Evolutionary conservation across 2,888 invertebrate genomes (phyloP).

Genomic region (Hirtodrosophila duncani): DNA sequence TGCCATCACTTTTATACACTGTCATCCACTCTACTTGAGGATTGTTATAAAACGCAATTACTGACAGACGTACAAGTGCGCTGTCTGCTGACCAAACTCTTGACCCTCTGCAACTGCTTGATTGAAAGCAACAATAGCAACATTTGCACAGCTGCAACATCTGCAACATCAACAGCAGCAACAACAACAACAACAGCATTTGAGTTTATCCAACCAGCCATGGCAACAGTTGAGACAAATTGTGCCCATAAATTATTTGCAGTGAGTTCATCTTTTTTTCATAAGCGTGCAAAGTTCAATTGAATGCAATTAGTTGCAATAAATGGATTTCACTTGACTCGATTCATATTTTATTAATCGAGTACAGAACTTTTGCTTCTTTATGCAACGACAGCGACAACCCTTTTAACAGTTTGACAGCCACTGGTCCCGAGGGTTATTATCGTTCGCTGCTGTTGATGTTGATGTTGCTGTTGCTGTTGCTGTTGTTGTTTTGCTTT

Average conservation of each 20-base stretch:
- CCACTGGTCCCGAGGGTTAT: not conserved
- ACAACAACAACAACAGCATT: constrained; percentile 1
- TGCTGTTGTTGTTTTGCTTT: constrained; percentile 8
- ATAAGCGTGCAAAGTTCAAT: constrained; percentile 35
- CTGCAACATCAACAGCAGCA: constrained; percentile 14
- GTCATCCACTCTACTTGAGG: no score
- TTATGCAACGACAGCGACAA: constrained; percentile 38
- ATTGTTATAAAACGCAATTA: no score
- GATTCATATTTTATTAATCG: constrained; percentile 39
- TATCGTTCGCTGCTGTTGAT: no score
- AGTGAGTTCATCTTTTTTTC: not conserved
- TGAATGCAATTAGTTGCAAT: constrained; percentile 59
- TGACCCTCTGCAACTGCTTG: no score
- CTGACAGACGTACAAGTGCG: no score
- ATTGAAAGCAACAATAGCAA: constrained; percentile 13
- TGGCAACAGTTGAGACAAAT: constrained; percentile 8
- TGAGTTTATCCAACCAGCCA: no score
- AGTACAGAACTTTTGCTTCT: constrained; percentile 9
- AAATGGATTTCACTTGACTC: constrained; percentile 38
- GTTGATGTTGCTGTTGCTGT: constrained; percentile 2
- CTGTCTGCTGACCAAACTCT: no score
- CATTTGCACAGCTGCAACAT: constrained; percentile 10
- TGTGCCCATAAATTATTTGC: constrained; percentile 29
- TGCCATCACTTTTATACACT: no score
- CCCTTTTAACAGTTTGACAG: constrained; percentile 3